These are phyloP conservation scores for Trichomycterus rosablanca DNA, from an alignment of 2,113 vertebrate genomes.

Conservation along the genomic window DNA sequence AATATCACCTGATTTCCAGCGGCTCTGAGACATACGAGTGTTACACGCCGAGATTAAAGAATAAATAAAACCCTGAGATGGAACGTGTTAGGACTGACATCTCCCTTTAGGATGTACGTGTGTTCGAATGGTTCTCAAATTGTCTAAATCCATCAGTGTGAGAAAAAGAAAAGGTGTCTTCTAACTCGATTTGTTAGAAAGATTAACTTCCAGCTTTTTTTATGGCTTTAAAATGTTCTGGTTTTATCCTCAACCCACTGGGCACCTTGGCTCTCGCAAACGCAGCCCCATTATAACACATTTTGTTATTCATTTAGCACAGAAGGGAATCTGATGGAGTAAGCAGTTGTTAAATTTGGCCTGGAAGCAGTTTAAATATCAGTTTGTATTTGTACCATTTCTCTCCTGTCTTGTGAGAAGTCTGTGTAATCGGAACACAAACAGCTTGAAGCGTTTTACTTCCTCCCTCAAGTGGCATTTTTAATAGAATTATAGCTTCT, in stretches of 20 bases:
- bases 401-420: slow-evolving; percentile 20
- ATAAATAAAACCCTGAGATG: slow-evolving; percentile 13
- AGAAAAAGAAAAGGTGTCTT: slow-evolving; percentile 34
- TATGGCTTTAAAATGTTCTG: slow-evolving; percentile 49
- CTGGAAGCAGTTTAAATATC: slow-evolving; percentile 22
- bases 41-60: slow-evolving; percentile 33
- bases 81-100: slow-evolving; percentile 13
- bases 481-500: not conserved
- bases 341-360: slow-evolving; percentile 11
- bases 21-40: slow-evolving; percentile 19
- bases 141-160: slow-evolving; percentile 12
- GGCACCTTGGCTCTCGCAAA: slow-evolving; percentile 17
- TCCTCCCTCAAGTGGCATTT: not conserved
- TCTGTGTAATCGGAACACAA: slow-evolving; percentile 16
- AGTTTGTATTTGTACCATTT: not conserved
- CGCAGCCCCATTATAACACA: slow-evolving; percentile 3
- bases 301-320: slow-evolving; percentile 28
- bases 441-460: not conserved
- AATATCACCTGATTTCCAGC: slow-evolving; percentile 6
- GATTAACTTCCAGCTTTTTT: slow-evolving; percentile 10
- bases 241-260: not conserved
- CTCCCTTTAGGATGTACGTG: slow-evolving; percentile 8
- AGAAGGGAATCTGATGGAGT: slow-evolving; percentile 3
- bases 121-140: slow-evolving; percentile 2
- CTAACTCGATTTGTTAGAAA: slow-evolving; percentile 42